These are phyloP conservation scores for Neomicropteryx cornuta DNA, from an alignment of 1,140 invertebrate species.

Conservation along the genomic window DNA sequence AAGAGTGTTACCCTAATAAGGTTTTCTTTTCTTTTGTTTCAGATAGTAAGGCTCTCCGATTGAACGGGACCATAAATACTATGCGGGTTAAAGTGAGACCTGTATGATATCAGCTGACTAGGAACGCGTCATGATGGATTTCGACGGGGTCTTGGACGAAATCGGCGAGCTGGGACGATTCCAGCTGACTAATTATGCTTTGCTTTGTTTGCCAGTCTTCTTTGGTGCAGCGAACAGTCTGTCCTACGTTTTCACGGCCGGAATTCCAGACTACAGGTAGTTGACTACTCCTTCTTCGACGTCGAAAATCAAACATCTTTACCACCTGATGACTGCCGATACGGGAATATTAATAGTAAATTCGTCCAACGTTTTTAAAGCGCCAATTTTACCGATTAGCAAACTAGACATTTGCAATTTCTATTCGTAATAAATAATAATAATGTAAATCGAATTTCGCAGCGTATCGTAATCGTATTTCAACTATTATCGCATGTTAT, in stretches of 20 bases:
- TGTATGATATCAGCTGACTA: neutral
- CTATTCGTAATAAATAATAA: no score
- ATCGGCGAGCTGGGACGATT: conserved; percentile 47
- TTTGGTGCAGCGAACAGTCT: conserved; percentile 47
- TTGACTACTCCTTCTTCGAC: no score
- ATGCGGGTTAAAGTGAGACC: neutral
- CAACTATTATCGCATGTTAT: no score
- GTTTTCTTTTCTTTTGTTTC: neutral
- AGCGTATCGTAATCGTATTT: no score
- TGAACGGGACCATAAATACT: neutral
- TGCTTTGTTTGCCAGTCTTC: conserved; percentile 45
- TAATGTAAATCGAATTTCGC: no score
- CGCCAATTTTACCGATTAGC: no score
- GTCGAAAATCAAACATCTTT: no score
- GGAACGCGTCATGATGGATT: conserved; percentile 31
- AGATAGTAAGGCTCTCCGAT: neutral
- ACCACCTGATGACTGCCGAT: no score
- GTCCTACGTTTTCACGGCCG: conserved; percentile 48
- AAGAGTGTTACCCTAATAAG: neutral
- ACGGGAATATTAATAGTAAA: no score
- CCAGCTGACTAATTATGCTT: conserved; percentile 41
- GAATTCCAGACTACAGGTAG: conserved; percentile 41
- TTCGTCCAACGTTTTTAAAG: no score
- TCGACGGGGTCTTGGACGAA: conserved; percentile 42
- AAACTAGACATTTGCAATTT: no score